These are phyloP conservation scores for Tenodera sinensis DNA, from an alignment of 2,888 invertebrate genomes.

Conservation along the genomic window DNA sequence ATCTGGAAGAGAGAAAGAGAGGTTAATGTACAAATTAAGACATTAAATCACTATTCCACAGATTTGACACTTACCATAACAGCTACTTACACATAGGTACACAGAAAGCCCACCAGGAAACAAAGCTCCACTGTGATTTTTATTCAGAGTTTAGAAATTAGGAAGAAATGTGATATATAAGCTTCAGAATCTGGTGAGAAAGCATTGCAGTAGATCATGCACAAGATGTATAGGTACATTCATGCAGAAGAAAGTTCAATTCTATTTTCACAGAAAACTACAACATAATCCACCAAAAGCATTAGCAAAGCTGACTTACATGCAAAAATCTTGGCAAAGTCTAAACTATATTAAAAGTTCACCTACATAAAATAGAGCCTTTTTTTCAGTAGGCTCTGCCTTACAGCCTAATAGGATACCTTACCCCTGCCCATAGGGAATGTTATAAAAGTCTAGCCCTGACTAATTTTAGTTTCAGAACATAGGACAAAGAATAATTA, in stretches of 20 bases:
- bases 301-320: no score
- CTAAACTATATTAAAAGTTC: no score
- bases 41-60: background rate
- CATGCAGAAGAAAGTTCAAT: background rate
- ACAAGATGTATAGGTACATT: no score
- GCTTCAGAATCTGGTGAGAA: background rate
- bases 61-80: background rate
- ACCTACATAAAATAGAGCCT: no score
- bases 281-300: no score
- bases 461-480: no score
- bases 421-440: no score
- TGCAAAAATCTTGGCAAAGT: no score
- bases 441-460: no score
- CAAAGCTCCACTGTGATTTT: background rate
- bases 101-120: background rate
- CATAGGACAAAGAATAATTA: no score
- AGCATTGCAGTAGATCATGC: background rate
- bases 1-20: background rate
- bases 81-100: background rate
- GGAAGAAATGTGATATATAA: background rate
- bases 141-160: background rate
- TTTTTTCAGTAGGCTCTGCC: no score
- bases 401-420: no score
- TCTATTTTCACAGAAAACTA: background rate
- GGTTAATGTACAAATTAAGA: background rate